Base-by-base conservation (phyloP, 2,113 vertebrate genomes). In the Phrynosoma blainvillii region DNA sequence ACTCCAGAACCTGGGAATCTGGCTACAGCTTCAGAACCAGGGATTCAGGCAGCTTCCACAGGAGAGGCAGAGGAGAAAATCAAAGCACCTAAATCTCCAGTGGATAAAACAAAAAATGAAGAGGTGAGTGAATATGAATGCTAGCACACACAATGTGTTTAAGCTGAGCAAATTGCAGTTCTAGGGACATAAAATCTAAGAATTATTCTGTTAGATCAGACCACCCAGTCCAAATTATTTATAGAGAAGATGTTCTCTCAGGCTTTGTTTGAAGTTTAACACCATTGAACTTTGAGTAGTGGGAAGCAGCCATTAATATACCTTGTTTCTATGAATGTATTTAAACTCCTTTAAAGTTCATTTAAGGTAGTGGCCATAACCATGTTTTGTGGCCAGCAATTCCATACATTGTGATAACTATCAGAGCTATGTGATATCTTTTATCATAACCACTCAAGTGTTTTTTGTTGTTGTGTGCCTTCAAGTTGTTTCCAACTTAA, bases 91-190 rank as follows among this genome's bases (percentile, higher is more conserved):
- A 95, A 90, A 90, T 91, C 94, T 20, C 85, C 90, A 0, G 5
- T 86, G 2, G 97, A 98, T 87, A 97, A 95, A 91, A 95, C 84
- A 0, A 97, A 95, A 92, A 97, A 97, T 0, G 97, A 98, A 74
- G 97, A 97, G 90, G 97, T 98, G 88, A 96, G 97, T 89, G 65
- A 25, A 86, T 47, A 42, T 14, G n/a, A 59, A 25, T 74, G 2
- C 0, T 85, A 11, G 78, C 4, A n/a, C 36, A 66, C 78, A 66
- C 86, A n/a, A 8, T 74, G 25, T 40, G 1, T 2, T 65, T 52
- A 74, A 36, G 14, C n/a, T 85, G 18, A 21, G 9, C 11, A 16
- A 5, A 25, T 66, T 56, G 16, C 25, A 18, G 5, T 75, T 70
- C 42, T n/a, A 47, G 74, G 16, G 32, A 20, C 4, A 36, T 42